phyloP scores from a whole-genome alignment of 2,888 invertebrate species.

The Chorisops tibialis region DNA sequence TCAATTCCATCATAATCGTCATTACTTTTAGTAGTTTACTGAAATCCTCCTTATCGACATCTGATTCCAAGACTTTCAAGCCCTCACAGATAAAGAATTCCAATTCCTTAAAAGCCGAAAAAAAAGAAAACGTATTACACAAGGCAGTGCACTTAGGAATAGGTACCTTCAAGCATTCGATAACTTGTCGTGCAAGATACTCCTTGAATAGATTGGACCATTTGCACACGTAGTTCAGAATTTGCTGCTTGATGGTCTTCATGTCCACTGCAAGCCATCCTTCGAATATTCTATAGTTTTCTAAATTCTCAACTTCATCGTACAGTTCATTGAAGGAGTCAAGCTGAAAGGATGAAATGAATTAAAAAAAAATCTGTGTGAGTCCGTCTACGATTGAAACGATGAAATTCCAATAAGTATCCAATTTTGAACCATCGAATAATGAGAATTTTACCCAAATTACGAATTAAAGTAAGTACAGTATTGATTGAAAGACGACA shows the following conservation, averaged over 20 bases:
- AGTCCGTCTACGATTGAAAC: too few species aligned
- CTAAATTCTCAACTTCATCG: slow-evolving; percentile 44
- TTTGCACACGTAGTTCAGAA: slow-evolving; percentile 81
- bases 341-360: slow-evolving; percentile 40
- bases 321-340: slow-evolving; percentile 47
- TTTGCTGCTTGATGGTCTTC: slow-evolving; percentile 74
- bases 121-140: slow-evolving; percentile 6
- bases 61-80: slow-evolving; percentile 66
- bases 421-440: too few species aligned
- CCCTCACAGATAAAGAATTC: slow-evolving; percentile 75
- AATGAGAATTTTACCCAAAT: too few species aligned
- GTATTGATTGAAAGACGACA: too few species aligned
- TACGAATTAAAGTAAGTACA: too few species aligned
- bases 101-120: slow-evolving; percentile 56
- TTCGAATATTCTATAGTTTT: slow-evolving; percentile 59
- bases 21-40: slow-evolving; percentile 78
- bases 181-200: slow-evolving; percentile 77
- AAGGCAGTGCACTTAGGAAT: background rate
- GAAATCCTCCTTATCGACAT: slow-evolving; percentile 78
- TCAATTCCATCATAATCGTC: slow-evolving; percentile 66
- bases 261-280: slow-evolving; percentile 79
- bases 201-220: slow-evolving; percentile 88
- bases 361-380: too few species aligned
- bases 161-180: slow-evolving; percentile 58
- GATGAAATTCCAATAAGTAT: too few species aligned